Evolutionary conservation across 1,140 invertebrate genomes (phyloP).

Genomic region (Oedothorax gibbosus): DNA sequence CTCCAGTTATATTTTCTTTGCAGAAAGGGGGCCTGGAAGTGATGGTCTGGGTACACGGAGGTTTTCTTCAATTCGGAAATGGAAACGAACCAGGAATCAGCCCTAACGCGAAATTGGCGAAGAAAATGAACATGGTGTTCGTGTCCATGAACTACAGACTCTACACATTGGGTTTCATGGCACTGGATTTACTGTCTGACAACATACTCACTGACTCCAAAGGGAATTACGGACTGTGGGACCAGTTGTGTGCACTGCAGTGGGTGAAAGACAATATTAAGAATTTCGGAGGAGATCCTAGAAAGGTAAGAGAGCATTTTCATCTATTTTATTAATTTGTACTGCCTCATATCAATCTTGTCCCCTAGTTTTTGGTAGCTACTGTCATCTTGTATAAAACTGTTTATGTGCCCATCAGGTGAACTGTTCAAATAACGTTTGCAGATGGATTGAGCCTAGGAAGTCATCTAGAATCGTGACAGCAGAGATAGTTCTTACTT

Average conservation of each 20-base stretch:
- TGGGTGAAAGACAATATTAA: slow-evolving; percentile 70
- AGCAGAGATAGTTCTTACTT: too few relatives aligned
- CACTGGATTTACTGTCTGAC: slow-evolving; percentile 57
- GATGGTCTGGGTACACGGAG: slow-evolving; percentile 97
- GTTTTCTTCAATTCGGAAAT: slow-evolving; percentile 68
- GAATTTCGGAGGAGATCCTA: slow-evolving; percentile 70
- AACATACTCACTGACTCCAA: slow-evolving; percentile 61
- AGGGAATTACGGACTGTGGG: slow-evolving; percentile 72
- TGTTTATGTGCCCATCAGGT: too few relatives aligned
- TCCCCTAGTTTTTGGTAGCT: too few relatives aligned
- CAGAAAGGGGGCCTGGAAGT: slow-evolving; percentile 71
- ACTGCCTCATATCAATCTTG: too few relatives aligned
- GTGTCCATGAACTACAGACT: slow-evolving; percentile 97
- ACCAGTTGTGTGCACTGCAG: slow-evolving; percentile 69
- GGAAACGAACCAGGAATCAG: slow-evolving; percentile 60
- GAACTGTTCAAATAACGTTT: too few relatives aligned
- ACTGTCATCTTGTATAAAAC: too few relatives aligned
- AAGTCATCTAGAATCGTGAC: too few relatives aligned
- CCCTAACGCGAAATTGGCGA: slow-evolving; percentile 87
- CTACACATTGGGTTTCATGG: slow-evolving; percentile 82
- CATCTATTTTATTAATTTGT: background rate
- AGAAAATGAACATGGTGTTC: slow-evolving; percentile 68
- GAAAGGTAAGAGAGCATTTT: slow-evolving; percentile 66
- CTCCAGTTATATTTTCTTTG: background rate
- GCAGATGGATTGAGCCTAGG: too few relatives aligned